These are phyloP conservation scores for Heliconius ethilla DNA, from an alignment of 2,888 invertebrate genomes.

Conservation along the genomic window DNA sequence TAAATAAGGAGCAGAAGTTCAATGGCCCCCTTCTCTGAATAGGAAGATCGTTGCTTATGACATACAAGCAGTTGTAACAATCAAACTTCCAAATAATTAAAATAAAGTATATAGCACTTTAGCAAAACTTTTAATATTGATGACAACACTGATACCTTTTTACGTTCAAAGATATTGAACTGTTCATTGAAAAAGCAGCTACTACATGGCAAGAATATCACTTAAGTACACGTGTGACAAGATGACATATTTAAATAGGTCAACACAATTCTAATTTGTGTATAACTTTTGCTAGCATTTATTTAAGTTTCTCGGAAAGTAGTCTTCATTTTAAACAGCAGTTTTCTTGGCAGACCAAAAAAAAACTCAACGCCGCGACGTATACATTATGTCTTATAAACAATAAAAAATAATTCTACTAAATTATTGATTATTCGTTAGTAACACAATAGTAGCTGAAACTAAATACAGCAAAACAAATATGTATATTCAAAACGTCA, in stretches of 20 bases:
- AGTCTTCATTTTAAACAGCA: constrained; percentile 61
- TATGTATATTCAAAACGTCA: neutral
- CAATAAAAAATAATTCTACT: neutral
- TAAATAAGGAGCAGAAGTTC: constrained; percentile 82
- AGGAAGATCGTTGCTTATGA: constrained; percentile 65
- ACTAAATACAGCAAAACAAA: neutral
- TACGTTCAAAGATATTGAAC: neutral
- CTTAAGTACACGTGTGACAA: constrained; percentile 34
- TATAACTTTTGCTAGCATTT: constrained; percentile 40
- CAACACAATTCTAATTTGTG: constrained; percentile 56
- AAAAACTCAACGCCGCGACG: constrained; percentile 36
- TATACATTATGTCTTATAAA: neutral
- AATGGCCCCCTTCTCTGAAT: constrained; percentile 70
- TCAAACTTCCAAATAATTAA: constrained; percentile 15
- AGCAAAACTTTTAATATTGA: neutral
- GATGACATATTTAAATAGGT: constrained; percentile 59
- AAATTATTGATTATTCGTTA: neutral
- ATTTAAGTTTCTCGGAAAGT: constrained; percentile 54
- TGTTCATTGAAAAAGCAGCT: neutral
- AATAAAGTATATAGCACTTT: neutral
- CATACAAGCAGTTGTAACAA: constrained; percentile 47
- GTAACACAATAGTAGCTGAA: neutral
- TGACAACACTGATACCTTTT: neutral
- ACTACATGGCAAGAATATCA: constrained; percentile 7
- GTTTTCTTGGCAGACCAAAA: constrained; percentile 62